A percentile compares a stretch with the other conserved stretches of the same genome.
phyloP scores from a whole-genome alignment of 2,888 invertebrate species.

The Gandaritis pyraliata region DNA sequence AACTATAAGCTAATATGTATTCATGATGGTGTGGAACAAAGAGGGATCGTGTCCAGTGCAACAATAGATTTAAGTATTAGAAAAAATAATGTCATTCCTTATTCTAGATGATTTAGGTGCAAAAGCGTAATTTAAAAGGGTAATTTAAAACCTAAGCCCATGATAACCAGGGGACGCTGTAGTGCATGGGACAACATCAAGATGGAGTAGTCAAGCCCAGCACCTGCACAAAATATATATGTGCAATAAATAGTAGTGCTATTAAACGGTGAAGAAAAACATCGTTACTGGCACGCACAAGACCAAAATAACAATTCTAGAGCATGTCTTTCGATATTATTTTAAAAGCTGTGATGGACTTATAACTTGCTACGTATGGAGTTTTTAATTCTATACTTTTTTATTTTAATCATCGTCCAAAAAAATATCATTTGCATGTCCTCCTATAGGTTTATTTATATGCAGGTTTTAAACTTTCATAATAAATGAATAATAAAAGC shows the following conservation, averaged over 20 bases:
- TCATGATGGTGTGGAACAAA: too few species aligned
- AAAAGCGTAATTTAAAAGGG: too few species aligned
- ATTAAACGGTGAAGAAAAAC: not conserved
- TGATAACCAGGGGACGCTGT: not conserved
- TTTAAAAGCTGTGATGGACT: too few species aligned
- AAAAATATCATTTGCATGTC: not conserved
- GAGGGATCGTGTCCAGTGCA: too few species aligned
- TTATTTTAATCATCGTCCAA: not conserved
- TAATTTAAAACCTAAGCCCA: too few species aligned
- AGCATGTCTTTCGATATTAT: not conserved
- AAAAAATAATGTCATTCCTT: too few species aligned
- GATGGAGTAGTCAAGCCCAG: not conserved
- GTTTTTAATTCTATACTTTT: not conserved
- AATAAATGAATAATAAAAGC: not conserved
- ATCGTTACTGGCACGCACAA: not conserved
- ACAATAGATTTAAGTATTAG: too few species aligned
- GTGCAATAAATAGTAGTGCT: not conserved
- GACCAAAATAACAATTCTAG: not conserved
- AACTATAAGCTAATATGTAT: too few species aligned
- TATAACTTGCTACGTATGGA: too few species aligned
- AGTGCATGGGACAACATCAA: not conserved
- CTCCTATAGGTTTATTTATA: not conserved
- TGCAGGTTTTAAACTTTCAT: not conserved
- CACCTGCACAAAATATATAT: not conserved
- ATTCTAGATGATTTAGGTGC: too few species aligned